phyloP scores from a whole-genome alignment of 2,797 vertebrate genomes.

The Cephalopachus bancanus region DNA sequence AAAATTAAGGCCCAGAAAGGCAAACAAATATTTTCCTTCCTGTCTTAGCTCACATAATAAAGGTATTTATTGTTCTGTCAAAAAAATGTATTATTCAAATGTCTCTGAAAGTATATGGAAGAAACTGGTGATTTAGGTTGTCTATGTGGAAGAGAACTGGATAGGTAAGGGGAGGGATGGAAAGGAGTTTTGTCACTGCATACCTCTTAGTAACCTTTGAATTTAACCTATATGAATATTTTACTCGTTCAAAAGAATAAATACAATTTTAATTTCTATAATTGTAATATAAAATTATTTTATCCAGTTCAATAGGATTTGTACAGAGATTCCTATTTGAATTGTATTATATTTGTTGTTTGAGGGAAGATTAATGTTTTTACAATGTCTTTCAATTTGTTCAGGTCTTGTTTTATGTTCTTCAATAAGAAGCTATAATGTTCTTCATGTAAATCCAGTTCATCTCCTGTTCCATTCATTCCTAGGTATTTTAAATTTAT shows the following conservation, averaged over 20 bases:
- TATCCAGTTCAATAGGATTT: neutral
- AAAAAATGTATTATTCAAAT: neutral
- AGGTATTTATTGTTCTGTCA: neutral
- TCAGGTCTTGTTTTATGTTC: constrained; percentile 12
- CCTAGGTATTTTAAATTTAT: neutral
- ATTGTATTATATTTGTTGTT: constrained; percentile 24
- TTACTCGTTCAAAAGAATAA: constrained; percentile 28
- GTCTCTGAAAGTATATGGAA: neutral
- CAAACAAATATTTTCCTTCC: too few species aligned
- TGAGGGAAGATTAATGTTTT: neutral
- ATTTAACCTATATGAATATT: neutral
- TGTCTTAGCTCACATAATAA: neutral
- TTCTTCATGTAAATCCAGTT: neutral
- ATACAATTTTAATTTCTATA: neutral
- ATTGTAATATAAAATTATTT: constrained; percentile 8
- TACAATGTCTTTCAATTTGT: neutral
- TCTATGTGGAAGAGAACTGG: neutral
- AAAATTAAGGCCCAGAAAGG: too few species aligned
- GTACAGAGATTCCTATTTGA: neutral
- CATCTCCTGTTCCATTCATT: neutral
- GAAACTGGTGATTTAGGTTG: neutral
- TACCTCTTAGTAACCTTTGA: neutral
- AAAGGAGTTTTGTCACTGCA: neutral
- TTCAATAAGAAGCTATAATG: neutral
- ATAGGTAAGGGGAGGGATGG: neutral